Percentiles rank a stretch among this genome's conserved stretches.
Evolutionary conservation across 1,140 invertebrate species (phyloP).

Genomic region (Dendrolimus punctatus): DNA sequence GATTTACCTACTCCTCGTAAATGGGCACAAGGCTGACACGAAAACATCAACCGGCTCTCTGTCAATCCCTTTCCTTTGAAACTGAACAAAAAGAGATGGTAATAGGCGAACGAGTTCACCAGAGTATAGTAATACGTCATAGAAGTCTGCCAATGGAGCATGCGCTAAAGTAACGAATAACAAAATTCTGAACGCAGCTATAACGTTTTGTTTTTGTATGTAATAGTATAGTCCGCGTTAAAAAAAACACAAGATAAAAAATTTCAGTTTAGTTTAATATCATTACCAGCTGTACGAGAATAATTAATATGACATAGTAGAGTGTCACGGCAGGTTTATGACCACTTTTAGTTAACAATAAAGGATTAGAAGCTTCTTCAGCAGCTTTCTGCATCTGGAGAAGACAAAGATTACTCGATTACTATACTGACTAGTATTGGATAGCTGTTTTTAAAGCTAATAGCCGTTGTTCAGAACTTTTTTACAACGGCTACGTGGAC

Average conservation of each 20-base stretch:
- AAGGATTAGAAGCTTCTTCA: too few relatives aligned
- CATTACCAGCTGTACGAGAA: too few relatives aligned
- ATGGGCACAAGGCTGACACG: conserved; percentile 72
- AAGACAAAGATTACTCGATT: too few relatives aligned
- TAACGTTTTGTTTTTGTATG: conserved; percentile 22
- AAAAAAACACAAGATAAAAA: neutral
- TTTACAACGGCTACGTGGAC: too few relatives aligned
- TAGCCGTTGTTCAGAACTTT: too few relatives aligned
- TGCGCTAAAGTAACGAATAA: conserved; percentile 52
- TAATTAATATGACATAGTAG: too few relatives aligned
- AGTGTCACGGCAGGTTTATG: too few relatives aligned
- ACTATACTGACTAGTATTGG: too few relatives aligned
- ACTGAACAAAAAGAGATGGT: conserved; percentile 54
- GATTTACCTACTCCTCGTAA: conserved; percentile 71
- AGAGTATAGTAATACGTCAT: conserved; percentile 63
- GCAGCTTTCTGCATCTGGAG: too few relatives aligned
- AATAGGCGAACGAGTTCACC: conserved; percentile 54
- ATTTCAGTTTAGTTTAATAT: too few relatives aligned
- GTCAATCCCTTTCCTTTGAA: conserved; percentile 60
- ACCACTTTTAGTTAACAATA: too few relatives aligned
- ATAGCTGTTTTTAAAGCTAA: too few relatives aligned
- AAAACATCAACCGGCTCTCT: conserved; percentile 69
- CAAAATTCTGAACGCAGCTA: conserved; percentile 29
- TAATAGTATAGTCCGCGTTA: neutral
- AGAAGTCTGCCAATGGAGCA: conserved; percentile 61